Evolutionary conservation across 2,888 invertebrate species (phyloP).

Genomic region (Tachina lurida): DNA sequence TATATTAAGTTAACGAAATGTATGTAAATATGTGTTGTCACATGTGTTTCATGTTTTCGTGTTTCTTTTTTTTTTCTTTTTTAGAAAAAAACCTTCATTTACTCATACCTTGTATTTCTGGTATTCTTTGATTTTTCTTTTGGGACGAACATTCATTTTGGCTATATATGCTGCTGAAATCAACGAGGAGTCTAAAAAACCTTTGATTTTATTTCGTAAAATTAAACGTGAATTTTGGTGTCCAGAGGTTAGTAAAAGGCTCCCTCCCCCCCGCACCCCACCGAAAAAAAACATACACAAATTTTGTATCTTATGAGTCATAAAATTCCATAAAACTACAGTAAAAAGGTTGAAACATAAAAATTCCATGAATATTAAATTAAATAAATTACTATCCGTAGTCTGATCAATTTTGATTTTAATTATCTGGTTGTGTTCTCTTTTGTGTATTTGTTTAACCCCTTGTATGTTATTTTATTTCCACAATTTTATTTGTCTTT

Average conservation of each 20-base stretch:
- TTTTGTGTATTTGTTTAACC: no score
- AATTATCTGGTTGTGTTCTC: background rate
- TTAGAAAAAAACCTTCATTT: constrained; percentile 80
- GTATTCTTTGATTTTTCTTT: constrained; percentile 84
- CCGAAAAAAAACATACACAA: background rate
- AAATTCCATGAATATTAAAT: no score
- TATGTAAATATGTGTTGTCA: background rate
- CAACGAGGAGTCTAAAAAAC: constrained; percentile 84
- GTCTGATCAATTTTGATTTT: constrained; percentile 2
- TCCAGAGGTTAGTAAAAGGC: constrained; percentile 80
- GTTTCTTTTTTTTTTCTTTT: background rate
- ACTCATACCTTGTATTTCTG: constrained; percentile 84
- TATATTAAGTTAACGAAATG: no score
- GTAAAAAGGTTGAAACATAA: background rate
- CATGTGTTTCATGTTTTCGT: background rate
- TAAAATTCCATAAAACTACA: constrained; percentile 11
- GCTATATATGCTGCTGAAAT: constrained; percentile 85
- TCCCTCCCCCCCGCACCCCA: no score
- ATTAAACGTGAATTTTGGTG: constrained; percentile 83
- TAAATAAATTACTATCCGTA: background rate
- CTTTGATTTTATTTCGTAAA: constrained; percentile 82
- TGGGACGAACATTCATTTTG: constrained; percentile 84
- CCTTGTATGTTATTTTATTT: no score
- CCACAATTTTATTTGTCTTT: no score
- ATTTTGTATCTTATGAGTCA: constrained; percentile 19